These are phyloP conservation scores for Pseudomyrmex gracilis DNA, from an alignment of 1,140 invertebrate genomes.

Conservation along the genomic window DNA sequence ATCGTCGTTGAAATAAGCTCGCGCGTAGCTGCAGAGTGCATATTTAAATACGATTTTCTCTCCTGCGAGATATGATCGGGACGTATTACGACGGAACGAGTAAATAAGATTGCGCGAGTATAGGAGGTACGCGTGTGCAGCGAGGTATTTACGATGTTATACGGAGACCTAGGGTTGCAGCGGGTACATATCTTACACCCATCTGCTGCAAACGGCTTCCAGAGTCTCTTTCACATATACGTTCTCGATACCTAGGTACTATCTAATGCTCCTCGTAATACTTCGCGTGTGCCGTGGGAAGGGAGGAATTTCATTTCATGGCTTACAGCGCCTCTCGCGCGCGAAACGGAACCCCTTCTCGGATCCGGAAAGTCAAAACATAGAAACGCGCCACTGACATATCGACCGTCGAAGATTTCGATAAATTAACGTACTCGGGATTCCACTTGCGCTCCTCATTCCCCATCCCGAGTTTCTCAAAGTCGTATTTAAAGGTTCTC, in stretches of 20 bases:
- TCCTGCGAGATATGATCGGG: conserved; percentile 2
- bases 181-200: conserved; percentile 50
- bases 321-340: not conserved
- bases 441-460: not conserved
- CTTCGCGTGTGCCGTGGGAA: not conserved
- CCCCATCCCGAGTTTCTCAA: not conserved
- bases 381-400: not conserved
- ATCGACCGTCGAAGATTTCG: not conserved
- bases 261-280: not conserved
- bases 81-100: not conserved
- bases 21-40: not conserved
- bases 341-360: not conserved
- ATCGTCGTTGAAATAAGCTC: conserved; percentile 9
- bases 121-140: not conserved
- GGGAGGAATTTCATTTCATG: conserved; percentile 33
- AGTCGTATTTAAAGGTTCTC: conserved; percentile 40
- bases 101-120: conserved; percentile 29
- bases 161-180: not conserved
- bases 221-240: not conserved
- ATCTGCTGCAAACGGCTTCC: conserved; percentile 36
- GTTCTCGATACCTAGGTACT: conserved; percentile 40
- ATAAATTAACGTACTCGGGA: conserved; percentile 41
- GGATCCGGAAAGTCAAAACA: conserved; percentile 8
- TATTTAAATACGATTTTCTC: conserved; percentile 14
- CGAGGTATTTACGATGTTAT: conserved; percentile 20